These are phyloP conservation scores for Coelogynopora nodosa DNA, from an alignment of 2,888 invertebrate species.

Conservation along the genomic window DNA sequence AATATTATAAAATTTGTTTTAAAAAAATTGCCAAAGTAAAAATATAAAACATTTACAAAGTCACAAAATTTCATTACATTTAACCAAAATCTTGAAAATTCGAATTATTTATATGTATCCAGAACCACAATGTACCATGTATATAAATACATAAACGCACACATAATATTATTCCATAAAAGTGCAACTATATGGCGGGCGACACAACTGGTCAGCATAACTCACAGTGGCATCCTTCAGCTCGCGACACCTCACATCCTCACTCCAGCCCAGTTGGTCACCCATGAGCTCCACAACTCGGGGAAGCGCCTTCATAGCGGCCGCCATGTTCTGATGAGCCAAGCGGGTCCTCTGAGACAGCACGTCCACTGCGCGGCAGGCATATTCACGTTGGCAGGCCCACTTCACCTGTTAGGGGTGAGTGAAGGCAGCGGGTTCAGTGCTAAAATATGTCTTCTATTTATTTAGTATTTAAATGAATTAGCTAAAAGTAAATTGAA, in stretches of 20 bases:
- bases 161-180: too few relatives aligned
- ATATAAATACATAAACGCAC: too few relatives aligned
- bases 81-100: too few relatives aligned
- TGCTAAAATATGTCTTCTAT: background rate
- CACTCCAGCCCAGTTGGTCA: constrained; percentile 86
- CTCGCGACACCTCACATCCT: constrained; percentile 69
- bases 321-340: constrained; percentile 92
- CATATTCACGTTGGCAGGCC: constrained; percentile 85
- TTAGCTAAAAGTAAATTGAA: too few relatives aligned
- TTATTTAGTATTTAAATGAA: background rate
- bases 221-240: constrained; percentile 30
- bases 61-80: too few relatives aligned
- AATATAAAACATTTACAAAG: too few relatives aligned
- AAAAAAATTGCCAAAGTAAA: too few relatives aligned
- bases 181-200: too few relatives aligned
- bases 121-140: too few relatives aligned
- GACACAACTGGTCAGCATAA: too few relatives aligned
- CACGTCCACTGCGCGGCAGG: constrained; percentile 90
- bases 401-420: constrained; percentile 73
- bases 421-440: background rate
- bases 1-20: too few relatives aligned
- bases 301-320: constrained; percentile 90
- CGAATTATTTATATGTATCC: too few relatives aligned
- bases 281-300: constrained; percentile 89
- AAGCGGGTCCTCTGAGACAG: constrained; percentile 86